phyloP scores from a whole-genome alignment of 2,888 invertebrate genomes.

The Tryphoninae sp. region DNA sequence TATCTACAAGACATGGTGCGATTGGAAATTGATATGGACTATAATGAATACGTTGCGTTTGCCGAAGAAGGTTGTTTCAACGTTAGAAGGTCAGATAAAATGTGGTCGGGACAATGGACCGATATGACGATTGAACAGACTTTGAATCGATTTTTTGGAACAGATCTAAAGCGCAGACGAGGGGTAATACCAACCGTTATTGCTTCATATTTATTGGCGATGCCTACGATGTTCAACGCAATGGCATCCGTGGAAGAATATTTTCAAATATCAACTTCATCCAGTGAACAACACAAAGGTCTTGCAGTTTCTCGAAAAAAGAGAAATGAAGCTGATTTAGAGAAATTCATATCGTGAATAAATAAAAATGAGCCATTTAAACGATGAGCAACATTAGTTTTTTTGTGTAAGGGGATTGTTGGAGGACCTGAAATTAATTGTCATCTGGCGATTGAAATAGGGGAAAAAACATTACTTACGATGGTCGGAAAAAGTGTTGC shows the following conservation, averaged over 20 bases:
- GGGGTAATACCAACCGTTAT: conserved; percentile 60
- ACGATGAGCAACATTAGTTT: conserved; percentile 31
- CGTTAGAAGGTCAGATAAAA: conserved; percentile 61
- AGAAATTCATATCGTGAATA: conserved; percentile 64
- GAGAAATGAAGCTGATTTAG: conserved; percentile 63
- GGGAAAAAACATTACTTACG: conserved; percentile 41
- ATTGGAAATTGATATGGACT: too few species aligned
- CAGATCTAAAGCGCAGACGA: conserved; percentile 64
- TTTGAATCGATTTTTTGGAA: conserved; percentile 63
- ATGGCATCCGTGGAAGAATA: conserved; percentile 40
- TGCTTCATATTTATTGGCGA: conserved; percentile 37
- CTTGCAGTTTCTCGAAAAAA: conserved; percentile 53
- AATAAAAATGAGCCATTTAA: conserved; percentile 64
- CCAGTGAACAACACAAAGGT: conserved; percentile 67
- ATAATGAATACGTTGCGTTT: too few species aligned
- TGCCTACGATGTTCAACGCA: conserved; percentile 33
- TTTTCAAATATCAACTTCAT: conserved; percentile 29
- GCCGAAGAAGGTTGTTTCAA: conserved; percentile 43
- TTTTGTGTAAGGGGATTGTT: conserved; percentile 59
- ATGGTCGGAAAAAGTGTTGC: conserved; percentile 61
- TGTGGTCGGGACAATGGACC: conserved; percentile 63
- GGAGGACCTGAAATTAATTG: conserved; percentile 62
- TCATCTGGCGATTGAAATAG: conserved; percentile 62
- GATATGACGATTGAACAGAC: conserved; percentile 66
- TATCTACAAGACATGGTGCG: too few species aligned